phyloP scores from a whole-genome alignment of 2,888 invertebrate species.

The Cephus pygmeus region DNA sequence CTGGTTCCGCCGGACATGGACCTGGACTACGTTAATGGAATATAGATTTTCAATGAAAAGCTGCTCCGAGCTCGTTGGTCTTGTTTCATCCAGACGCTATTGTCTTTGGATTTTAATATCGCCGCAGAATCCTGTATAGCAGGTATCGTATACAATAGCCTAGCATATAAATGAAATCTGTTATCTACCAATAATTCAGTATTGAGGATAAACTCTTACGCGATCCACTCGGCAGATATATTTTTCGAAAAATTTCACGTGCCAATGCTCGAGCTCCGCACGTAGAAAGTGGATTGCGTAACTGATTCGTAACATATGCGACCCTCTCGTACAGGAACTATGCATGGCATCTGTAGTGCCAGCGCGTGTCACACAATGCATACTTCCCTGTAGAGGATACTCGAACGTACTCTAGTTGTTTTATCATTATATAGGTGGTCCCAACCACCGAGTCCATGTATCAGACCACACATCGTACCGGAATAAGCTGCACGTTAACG shows the following conservation, averaged over 20 bases:
- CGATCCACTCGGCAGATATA: background rate
- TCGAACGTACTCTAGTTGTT: slow-evolving; percentile 44
- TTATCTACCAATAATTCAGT: background rate
- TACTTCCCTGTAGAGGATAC: slow-evolving; percentile 50
- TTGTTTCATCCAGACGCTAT: background rate
- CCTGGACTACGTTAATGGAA: background rate
- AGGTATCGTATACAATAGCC: background rate
- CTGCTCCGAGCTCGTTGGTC: background rate
- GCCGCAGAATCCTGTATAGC: background rate
- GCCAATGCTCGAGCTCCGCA: background rate
- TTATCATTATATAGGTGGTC: slow-evolving; percentile 43
- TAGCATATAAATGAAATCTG: background rate
- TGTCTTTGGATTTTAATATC: background rate
- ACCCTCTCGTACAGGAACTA: slow-evolving; percentile 48
- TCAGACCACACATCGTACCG: slow-evolving; percentile 44
- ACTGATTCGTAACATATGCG: slow-evolving; percentile 63
- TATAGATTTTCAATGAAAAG: background rate
- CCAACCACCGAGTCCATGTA: slow-evolving; percentile 31
- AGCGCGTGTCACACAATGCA: slow-evolving; percentile 64
- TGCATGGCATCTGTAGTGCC: slow-evolving; percentile 59
- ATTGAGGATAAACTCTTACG: background rate
- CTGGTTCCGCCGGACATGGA: background rate
- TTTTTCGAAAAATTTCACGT: background rate
- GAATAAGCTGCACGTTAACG: slow-evolving; percentile 36
- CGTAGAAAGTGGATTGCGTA: slow-evolving; percentile 32